phyloP scores from a whole-genome alignment of 2,797 vertebrate species.

The Spondyliosoma cantharus region DNA sequence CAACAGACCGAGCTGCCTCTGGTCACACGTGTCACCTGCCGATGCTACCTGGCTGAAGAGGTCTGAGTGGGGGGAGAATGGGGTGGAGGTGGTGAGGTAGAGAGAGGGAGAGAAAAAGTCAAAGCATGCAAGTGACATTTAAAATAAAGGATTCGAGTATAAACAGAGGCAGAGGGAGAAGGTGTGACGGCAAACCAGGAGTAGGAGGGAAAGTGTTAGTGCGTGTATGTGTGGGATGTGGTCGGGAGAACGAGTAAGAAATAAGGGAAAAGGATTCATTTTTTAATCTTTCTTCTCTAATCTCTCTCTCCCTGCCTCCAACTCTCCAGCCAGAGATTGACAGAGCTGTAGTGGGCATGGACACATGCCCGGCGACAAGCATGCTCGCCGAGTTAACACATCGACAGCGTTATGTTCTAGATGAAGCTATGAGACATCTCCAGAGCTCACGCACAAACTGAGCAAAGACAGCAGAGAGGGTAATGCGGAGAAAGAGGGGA shows the following conservation, averaged over 20 bases:
- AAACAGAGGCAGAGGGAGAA: slow-evolving; percentile 44
- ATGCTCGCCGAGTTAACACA: slow-evolving; percentile 21
- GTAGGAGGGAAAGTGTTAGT: slow-evolving; percentile 38
- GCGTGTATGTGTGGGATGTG: slow-evolving; percentile 25
- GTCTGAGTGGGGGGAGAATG: slow-evolving; percentile 76
- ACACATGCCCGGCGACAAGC: slow-evolving; percentile 47
- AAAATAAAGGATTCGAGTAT: slow-evolving; percentile 32
- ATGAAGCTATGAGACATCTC: slow-evolving; percentile 53
- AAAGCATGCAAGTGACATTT: slow-evolving; percentile 43
- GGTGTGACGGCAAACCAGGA: slow-evolving; percentile 17
- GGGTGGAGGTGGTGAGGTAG: background rate
- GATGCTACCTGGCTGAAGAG: slow-evolving; percentile 95
- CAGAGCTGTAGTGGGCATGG: slow-evolving; percentile 39
- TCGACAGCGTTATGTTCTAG: slow-evolving; percentile 27
- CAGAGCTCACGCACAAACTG: slow-evolving; percentile 35
- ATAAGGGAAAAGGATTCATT: slow-evolving; percentile 37
- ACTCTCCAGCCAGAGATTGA: slow-evolving; percentile 35
- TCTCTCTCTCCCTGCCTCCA: slow-evolving; percentile 32
- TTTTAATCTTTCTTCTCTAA: slow-evolving; percentile 44
- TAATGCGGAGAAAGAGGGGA: slow-evolving; percentile 45
- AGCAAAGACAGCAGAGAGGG: slow-evolving; percentile 39
- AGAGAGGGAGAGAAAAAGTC: slow-evolving; percentile 3
- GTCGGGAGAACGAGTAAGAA: slow-evolving; percentile 22
- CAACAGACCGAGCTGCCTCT: slow-evolving; percentile 93
- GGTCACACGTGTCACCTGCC: slow-evolving; percentile 92